These are phyloP conservation scores for Poeciliopsis paucimaculata DNA, from an alignment of 2,797 vertebrate species.

Conservation along the genomic window DNA sequence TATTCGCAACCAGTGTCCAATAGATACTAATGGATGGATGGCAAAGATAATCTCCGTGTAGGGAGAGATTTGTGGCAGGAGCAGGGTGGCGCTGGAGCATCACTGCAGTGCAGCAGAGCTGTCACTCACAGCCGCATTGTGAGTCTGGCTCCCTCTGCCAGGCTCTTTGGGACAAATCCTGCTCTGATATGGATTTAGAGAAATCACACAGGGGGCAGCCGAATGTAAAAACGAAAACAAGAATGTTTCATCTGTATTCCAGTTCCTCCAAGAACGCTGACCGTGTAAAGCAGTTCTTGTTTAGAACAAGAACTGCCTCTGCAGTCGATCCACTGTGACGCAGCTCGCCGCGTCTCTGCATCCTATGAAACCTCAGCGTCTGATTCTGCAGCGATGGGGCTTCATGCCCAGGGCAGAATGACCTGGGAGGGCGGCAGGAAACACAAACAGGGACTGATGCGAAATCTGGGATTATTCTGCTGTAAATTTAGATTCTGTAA, in stretches of 20 bases:
- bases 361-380: neutral
- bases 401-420: neutral
- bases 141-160: constrained; percentile 29
- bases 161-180: constrained; percentile 23
- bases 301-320: too few species aligned
- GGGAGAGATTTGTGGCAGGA: constrained; percentile 38
- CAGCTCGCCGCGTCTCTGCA: neutral
- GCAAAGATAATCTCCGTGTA: constrained; percentile 30
- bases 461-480: neutral
- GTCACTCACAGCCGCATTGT: constrained; percentile 64
- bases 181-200: neutral
- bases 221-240: neutral
- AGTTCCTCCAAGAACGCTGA: neutral
- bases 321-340: neutral
- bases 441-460: neutral
- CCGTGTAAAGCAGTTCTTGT: neutral
- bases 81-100: constrained; percentile 54
- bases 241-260: neutral
- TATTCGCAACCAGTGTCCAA: constrained; percentile 1
- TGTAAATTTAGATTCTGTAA: neutral
- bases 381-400: neutral
- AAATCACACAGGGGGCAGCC: neutral
- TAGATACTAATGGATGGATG: constrained; percentile 17
- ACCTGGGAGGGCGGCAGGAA: neutral
- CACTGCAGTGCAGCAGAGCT: constrained; percentile 83